phyloP scores from a whole-genome alignment of 2,113 vertebrate genomes.

The Platysteira castanea region DNA sequence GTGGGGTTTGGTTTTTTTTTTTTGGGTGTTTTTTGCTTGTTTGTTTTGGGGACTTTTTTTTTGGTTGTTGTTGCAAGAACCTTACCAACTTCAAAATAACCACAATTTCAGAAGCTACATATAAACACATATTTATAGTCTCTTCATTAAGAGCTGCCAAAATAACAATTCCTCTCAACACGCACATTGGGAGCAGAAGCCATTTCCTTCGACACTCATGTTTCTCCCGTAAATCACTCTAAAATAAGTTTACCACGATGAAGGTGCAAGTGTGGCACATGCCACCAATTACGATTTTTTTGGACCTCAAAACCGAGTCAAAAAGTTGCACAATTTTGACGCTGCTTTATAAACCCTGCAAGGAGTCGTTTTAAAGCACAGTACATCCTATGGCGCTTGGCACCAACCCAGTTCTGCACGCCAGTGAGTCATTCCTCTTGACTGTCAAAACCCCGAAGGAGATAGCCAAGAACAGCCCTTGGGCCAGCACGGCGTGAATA shows the following conservation, averaged over 20 bases:
- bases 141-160: not conserved
- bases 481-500: not conserved
- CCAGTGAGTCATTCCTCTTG: conserved; percentile 16
- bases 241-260: not conserved
- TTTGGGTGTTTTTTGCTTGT: too few relatives aligned
- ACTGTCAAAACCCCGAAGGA: conserved; percentile 27
- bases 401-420: not conserved
- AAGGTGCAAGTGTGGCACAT: not conserved
- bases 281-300: not conserved
- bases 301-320: not conserved
- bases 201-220: not conserved
- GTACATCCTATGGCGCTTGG: conserved; percentile 43
- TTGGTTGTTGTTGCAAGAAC: not conserved
- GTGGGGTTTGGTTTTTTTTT: too few relatives aligned
- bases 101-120: conserved; percentile 15
- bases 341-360: not conserved
- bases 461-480: not conserved
- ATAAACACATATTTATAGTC: not conserved
- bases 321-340: not conserved
- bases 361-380: not conserved
- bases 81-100: conserved; percentile 9
- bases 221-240: not conserved
- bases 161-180: not conserved
- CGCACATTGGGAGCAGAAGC: not conserved
- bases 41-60: not conserved